Conservation (phyloP, 1,140 invertebrate genomes). For the Temnothorax nylanderi region DNA sequence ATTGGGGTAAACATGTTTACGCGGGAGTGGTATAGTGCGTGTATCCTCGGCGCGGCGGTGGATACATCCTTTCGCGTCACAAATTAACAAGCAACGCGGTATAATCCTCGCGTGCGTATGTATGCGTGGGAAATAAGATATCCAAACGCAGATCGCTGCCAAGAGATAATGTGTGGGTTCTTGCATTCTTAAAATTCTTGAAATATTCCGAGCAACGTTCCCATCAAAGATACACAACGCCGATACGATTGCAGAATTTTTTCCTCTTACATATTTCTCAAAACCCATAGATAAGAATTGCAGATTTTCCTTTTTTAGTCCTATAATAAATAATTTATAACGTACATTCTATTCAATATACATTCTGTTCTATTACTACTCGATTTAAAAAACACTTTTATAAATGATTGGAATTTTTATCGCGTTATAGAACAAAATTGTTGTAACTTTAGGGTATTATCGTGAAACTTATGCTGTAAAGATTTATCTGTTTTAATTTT, state of each 20-base stretch:
- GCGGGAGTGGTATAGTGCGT: background rate
- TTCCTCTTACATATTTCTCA: background rate
- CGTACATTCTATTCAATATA: background rate
- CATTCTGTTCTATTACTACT: background rate
- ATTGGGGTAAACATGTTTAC: constrained; percentile 25
- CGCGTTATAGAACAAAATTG: background rate
- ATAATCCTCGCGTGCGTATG: constrained; percentile 22
- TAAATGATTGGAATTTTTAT: background rate
- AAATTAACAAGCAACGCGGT: constrained; percentile 34
- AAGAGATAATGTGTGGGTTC: constrained; percentile 35
- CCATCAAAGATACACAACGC: constrained; percentile 13
- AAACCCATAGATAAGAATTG: background rate
- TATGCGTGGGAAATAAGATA: constrained; percentile 49
- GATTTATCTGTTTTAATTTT: background rate
- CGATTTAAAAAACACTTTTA: background rate
- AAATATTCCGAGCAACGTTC: constrained; percentile 44
- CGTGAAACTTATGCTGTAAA: background rate
- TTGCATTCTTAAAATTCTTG: constrained; percentile 53
- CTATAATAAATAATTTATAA: background rate
- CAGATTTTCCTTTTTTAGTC: background rate
- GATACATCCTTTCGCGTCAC: constrained; percentile 37
- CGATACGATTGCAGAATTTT: background rate
- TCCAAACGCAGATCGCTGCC: constrained; percentile 38
- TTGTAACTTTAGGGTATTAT: background rate
- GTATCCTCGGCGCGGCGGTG: background rate